Evolutionary conservation across 1,140 invertebrate species (phyloP).

Genomic region (Alviniconcha marisindica): DNA sequence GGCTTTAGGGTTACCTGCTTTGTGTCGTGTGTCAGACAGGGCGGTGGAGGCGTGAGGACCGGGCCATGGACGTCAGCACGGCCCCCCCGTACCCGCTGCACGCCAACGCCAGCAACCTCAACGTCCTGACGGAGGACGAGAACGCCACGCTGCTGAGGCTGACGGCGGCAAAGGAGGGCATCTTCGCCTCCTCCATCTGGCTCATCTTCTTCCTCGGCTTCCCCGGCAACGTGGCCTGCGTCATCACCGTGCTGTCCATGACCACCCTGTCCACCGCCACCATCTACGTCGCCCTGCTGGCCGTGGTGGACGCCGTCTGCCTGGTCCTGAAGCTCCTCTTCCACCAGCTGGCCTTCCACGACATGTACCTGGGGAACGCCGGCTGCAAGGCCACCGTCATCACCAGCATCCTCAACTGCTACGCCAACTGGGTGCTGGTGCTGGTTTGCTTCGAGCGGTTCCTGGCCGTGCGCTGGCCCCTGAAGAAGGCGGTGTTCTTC

Average conservation of each 20-base stretch:
- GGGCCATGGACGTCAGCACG: too few species aligned
- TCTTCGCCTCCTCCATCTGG: slow-evolving; percentile 59
- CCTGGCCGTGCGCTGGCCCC: slow-evolving; percentile 62
- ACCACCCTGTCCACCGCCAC: slow-evolving; percentile 57
- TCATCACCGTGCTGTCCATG: slow-evolving; percentile 60
- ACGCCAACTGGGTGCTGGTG: slow-evolving; percentile 64
- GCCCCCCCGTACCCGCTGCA: too few species aligned
- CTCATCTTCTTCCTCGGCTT: slow-evolving; percentile 52
- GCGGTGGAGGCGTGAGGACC: too few species aligned
- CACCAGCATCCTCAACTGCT: slow-evolving; percentile 21
- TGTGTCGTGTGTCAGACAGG: too few species aligned
- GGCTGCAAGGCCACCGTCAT: slow-evolving; percentile 47
- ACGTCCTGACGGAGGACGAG: slow-evolving; percentile 13
- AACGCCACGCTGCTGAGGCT: neutral
- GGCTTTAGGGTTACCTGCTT: too few species aligned
- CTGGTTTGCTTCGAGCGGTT: slow-evolving; percentile 63
- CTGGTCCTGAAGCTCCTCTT: slow-evolving; percentile 56
- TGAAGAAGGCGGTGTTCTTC: slow-evolving; percentile 57
- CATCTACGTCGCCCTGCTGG: slow-evolving; percentile 58
- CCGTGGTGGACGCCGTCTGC: slow-evolving; percentile 54
- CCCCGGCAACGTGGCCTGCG: slow-evolving; percentile 59
- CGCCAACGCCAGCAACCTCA: neutral
- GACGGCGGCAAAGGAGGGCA: neutral
- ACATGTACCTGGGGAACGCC: slow-evolving; percentile 46
- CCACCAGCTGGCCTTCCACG: slow-evolving; percentile 47